phyloP scores from a whole-genome alignment of 2,888 invertebrate genomes.

The Nysson spinosus region DNA sequence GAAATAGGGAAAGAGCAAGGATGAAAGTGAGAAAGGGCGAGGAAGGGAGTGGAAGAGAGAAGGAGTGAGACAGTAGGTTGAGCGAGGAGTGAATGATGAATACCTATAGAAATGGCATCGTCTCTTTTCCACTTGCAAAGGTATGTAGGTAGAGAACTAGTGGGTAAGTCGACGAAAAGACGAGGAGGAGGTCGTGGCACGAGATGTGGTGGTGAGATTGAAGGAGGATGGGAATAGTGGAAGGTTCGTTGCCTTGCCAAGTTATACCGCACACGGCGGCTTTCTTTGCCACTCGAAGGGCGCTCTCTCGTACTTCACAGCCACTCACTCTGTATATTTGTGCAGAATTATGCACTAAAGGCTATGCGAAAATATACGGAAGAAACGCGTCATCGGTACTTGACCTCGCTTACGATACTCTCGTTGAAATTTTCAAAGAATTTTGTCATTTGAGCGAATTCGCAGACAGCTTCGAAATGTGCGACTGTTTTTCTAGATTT shows the following conservation, averaged over 20 bases:
- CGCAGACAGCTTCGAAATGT: not conserved
- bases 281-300: slow-evolving; percentile 46
- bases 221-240: slow-evolving; percentile 31
- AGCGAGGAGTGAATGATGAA: slow-evolving; percentile 69
- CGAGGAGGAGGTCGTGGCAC: slow-evolving; percentile 53
- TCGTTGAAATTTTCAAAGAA: slow-evolving; percentile 1
- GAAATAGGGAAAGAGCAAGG: slow-evolving; percentile 13
- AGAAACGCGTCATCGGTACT: slow-evolving; percentile 37
- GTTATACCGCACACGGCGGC: slow-evolving; percentile 45
- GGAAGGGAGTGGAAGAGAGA: slow-evolving; percentile 27
- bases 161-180: slow-evolving; percentile 57
- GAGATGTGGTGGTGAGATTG: slow-evolving; percentile 43
- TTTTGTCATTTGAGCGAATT: slow-evolving; percentile 12
- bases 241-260: slow-evolving; percentile 58
- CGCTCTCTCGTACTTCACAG: slow-evolving; percentile 36
- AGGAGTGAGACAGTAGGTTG: slow-evolving; percentile 45
- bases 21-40: slow-evolving; percentile 30
- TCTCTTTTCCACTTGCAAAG: slow-evolving; percentile 59
- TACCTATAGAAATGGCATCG: slow-evolving; percentile 70
- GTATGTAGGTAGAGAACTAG: slow-evolving; percentile 48
- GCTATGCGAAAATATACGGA: slow-evolving; percentile 43
- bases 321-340: slow-evolving; percentile 43
- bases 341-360: slow-evolving; percentile 50
- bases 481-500: not conserved
- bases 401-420: slow-evolving; percentile 43